Base-by-base conservation (phyloP, 2,888 invertebrate genomes). In the Leptinotarsa tumamoca region DNA sequence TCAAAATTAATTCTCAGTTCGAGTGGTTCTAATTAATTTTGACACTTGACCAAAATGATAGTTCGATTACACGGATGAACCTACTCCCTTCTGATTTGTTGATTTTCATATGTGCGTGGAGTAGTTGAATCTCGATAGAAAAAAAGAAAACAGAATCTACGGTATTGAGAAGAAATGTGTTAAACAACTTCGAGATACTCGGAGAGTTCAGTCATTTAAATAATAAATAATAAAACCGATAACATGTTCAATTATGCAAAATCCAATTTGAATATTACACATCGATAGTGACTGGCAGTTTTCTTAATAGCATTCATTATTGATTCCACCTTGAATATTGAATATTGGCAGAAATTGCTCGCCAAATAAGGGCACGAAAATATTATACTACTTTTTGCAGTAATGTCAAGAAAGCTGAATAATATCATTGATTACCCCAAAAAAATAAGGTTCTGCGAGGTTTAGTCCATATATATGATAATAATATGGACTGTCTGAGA, bases 241-340 rank as follows among this genome's bases (percentile, higher is more conserved):
- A 56, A 21, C 27, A 63, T 21, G n/a, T 50, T 68, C 68, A 43
- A 68, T 52, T 68, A 68, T 52, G 23, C 23, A n/a, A 27, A 69
- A 56, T 69, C 23, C 33, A 33, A 69, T 69, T 33, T 54, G 56
- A 69, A 69, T 69, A 69, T 43, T 69, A 43, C 69, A 56, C 49
- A 69, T 56, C 56, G 27, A 69, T 27, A 4, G 56, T 69, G 69
- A 69, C 69, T 69, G n/a, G 69, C 69, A 58, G 13, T 58, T 43
- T 52, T 68, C 33, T n/a, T 5, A 33, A 54, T 51, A 13, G 68
- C 17, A n/a, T 51, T 54, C 27, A 54, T 68, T 68, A 68, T 33
- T n/a, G 33, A 33, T 63, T 63, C 33, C 33, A 63, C 63, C 63
- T 63, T 63, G 63, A 63, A 63, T 43, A 13, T 33, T 33, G 43